A percentile compares a stretch with the other conserved stretches of the same genome.
Evolutionary conservation across 2,113 vertebrate species (phyloP).

Genomic region (Poecile atricapillus): DNA sequence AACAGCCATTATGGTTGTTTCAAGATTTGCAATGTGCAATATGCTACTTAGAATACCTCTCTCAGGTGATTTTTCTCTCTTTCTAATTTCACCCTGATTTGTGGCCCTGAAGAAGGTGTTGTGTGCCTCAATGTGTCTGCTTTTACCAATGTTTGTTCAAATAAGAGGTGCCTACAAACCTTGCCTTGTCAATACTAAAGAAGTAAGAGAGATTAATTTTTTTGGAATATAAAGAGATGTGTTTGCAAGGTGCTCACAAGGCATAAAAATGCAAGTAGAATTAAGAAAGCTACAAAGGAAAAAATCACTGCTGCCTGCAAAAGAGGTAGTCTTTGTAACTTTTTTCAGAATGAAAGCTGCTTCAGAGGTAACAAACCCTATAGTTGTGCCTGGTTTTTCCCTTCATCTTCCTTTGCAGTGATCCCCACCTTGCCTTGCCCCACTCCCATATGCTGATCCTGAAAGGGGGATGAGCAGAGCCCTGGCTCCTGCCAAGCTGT

Average conservation of each 20-base stretch:
- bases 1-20: neutral
- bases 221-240: neutral
- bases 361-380: neutral
- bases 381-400: neutral
- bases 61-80: neutral
- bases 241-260: neutral
- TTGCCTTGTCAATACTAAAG: neutral
- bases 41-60: too few species aligned
- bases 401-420: fast-evolving
- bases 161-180: neutral
- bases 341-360: neutral
- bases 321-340: neutral
- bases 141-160: neutral
- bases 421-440: neutral
- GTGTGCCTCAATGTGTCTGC: neutral
- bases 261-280: neutral
- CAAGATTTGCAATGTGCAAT: neutral
- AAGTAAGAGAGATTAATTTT: neutral
- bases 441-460: neutral
- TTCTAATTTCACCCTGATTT: neutral
- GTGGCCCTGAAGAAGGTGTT: neutral
- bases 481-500: neutral
- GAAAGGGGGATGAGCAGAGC: neutral
- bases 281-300: neutral
- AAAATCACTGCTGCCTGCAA: neutral